Evolutionary conservation across 2,113 vertebrate genomes (phyloP), one percentile per base, ranked within the genome.

Genomic region (Nycticryphes semicollaris): DNA sequence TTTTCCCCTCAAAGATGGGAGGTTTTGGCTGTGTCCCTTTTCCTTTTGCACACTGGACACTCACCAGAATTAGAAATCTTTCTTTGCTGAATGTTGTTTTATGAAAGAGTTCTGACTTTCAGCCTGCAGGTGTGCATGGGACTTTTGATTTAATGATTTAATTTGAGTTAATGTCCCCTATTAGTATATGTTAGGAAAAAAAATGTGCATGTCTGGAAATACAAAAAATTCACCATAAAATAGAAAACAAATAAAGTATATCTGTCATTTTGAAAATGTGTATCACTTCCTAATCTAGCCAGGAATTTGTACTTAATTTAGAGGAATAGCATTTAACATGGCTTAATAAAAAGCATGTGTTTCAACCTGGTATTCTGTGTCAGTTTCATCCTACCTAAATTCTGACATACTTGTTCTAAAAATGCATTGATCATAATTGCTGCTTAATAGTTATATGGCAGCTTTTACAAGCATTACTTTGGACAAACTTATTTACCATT

Each of bases 401-500:
- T 95, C 62, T 96, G 87, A 59, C 45, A 64, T 92, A 68, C 31
- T 53, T 94, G 85, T 87, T 74, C 67, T 86, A 76, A 87, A 94
- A 96, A 67, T 5, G 18, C 85, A 84, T 95, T 96, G 92, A 89
- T 97, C 75, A 66, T 97, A 95, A 96, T 95, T 97, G 66, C 39
- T 87, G 27, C 63, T 91, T 96, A 92, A 82, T 94, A 97, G 90
- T 97, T 97, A 85, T 84, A 51, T 95, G 72, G 50, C 94, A 94
- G 90, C 70, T 97, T 96, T 97, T 94, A 66, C 64, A 90, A 83
- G 50, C 43, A 76, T 94, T 87, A 77, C 54, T 94, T 98, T 96
- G 89, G 87, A 95, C 74, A 96, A 97, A 95, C 72, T 95, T 97
- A 96, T 93, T 97, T 98, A 88, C 88, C 48, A 75, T 95, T 97